phyloP scores from a whole-genome alignment of 2,113 vertebrate species.

The Anhinga rufa region DNA sequence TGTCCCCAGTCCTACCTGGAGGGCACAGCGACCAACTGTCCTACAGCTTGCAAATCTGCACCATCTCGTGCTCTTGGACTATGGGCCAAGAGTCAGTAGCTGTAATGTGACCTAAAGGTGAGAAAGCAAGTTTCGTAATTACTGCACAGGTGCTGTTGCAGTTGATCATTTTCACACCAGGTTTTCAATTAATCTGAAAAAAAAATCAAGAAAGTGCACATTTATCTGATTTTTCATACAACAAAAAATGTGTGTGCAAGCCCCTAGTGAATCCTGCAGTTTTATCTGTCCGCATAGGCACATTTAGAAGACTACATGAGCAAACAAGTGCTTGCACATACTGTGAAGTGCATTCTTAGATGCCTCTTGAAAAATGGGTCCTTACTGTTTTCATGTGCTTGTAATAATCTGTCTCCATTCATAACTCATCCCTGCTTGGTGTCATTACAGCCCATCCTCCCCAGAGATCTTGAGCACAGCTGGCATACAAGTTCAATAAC shows the following conservation, averaged over 20 bases:
- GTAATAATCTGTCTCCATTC: conserved; percentile 12
- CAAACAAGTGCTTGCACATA: neutral
- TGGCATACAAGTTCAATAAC: conserved; percentile 44
- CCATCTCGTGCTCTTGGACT: neutral
- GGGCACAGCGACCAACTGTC: conserved; percentile 29
- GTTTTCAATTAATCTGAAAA: neutral
- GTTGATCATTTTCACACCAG: conserved; percentile 42
- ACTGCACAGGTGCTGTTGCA: conserved; percentile 32
- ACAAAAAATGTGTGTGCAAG: neutral
- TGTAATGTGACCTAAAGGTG: conserved; percentile 29
- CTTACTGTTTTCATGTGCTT: neutral
- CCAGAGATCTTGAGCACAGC: conserved; percentile 33
- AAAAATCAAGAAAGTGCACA: neutral
- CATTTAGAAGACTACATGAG: neutral
- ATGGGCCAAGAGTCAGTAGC: neutral
- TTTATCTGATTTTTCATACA: neutral
- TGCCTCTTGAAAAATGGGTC: neutral
- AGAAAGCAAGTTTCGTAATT: conserved; percentile 6
- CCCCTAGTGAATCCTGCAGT: neutral
- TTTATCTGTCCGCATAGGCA: neutral
- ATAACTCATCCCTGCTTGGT: conserved; percentile 32
- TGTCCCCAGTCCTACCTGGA: conserved; percentile 35
- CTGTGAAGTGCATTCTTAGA: neutral
- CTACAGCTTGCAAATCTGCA: conserved; percentile 33
- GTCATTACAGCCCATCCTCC: conserved; percentile 27